Base-by-base conservation (phyloP, 2,888 invertebrate genomes). In the Caenorhabditis afra region DNA sequence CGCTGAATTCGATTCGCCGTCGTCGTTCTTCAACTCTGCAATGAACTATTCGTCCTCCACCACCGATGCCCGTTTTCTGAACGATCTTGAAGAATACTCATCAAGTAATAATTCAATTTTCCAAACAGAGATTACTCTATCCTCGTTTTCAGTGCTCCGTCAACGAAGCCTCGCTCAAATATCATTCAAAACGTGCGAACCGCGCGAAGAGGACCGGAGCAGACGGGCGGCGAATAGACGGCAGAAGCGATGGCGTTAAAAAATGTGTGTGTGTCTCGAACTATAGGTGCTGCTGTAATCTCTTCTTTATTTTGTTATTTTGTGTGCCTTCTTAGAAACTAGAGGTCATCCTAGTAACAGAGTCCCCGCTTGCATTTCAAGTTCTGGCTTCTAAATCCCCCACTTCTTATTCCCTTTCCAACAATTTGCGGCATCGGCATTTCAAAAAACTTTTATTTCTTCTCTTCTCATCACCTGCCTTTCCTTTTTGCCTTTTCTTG, bases 131-230 rank as follows among this genome's bases (percentile, higher is more conserved):
- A 12, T 49, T 66, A 18, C 22, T 22, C 10, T 18, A 22, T 37
- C 11, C 7, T 37, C 37, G 11, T 37, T 79, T 79, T 64, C 64
- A 79, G 79, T 79, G 8, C 50, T 79, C 11, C 73, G 79, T 39
- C 78, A 79, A 59, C 57, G 73, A 5, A 82, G 94, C 94, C 67
- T 90, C 89, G 82, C 91, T 23, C 79, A 81, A 65, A 79, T 80
- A 23, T 75, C 81, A 1, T 83, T 80, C 71, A 80, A 79, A 64
- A 79, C 74, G 5, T 59, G 78, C 49, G 83, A 83, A 29, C 83
- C 79, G 39, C 79, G 81, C 14, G 83, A 81, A 47, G 83, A 83
- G 45, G 83, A 83, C 59, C 77, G 80, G 11, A 81, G 76, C 57
- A 75, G 84, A 22, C 76, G 82, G 20, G 82, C 84, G 8, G 81